Conservation (phyloP, 2,797 vertebrate genomes). For the Cuculus canorus region DNA sequence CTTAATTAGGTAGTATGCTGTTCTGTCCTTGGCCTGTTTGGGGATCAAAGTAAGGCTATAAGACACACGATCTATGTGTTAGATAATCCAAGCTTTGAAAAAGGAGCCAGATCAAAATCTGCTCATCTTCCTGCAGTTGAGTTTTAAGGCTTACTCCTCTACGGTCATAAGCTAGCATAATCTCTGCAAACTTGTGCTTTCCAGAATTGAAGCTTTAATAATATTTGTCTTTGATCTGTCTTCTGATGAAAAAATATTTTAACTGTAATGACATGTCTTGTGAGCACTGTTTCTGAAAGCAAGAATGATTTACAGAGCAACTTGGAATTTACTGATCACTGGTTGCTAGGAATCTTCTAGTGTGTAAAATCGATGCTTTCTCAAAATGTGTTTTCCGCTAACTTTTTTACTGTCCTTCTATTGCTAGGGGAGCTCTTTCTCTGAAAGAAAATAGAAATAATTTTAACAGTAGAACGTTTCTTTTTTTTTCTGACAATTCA, state of each 20-base stretch:
- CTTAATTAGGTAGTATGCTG: neutral
- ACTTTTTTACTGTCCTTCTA: neutral
- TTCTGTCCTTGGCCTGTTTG: neutral
- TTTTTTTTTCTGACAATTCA: neutral
- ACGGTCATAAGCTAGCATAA: neutral
- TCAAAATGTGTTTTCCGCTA: neutral
- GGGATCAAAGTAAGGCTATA: neutral
- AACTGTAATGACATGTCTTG: neutral
- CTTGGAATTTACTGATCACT: neutral
- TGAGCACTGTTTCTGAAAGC: neutral
- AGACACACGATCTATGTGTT: neutral
- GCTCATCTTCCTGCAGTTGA: neutral
- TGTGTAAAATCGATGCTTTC: neutral
- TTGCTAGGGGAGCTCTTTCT: neutral
- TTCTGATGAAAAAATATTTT: neutral
- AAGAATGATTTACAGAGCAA: neutral
- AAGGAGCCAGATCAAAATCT: neutral
- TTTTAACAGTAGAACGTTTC: neutral
- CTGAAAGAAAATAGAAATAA: neutral
- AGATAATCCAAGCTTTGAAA: neutral
- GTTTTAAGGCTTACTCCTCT: neutral
- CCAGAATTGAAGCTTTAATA: neutral
- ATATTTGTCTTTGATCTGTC: neutral
- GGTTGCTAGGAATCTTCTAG: neutral
- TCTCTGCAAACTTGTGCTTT: neutral